Percentiles rank a stretch among this genome's conserved stretches.
Evolutionary conservation across 2,113 vertebrate species (phyloP).

Genomic region (Orientallactaga bullata): DNA sequence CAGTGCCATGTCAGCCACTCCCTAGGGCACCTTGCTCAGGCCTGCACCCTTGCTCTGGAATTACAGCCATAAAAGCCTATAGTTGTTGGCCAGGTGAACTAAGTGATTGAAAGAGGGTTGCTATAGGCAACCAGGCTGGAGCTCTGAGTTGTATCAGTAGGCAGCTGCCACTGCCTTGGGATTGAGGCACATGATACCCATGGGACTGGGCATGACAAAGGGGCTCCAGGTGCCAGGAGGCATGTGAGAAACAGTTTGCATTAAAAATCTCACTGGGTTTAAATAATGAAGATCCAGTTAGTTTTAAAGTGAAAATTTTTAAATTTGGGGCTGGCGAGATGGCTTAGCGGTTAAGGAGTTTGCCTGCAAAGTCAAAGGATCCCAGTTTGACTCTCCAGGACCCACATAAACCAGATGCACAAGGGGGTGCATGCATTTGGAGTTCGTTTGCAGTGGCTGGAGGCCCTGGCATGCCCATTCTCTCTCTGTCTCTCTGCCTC

Average conservation of each 20-base stretch:
- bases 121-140: neutral
- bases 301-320: neutral
- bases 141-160: neutral
- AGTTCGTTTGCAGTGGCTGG: too few species aligned
- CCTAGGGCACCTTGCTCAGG: neutral
- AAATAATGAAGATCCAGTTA: neutral
- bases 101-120: neutral
- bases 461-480: too few species aligned
- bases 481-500: too few species aligned
- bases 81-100: neutral
- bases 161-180: neutral
- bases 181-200: too few species aligned
- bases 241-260: neutral
- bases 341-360: too few species aligned
- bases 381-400: too few species aligned
- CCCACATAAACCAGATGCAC: too few species aligned
- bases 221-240: neutral
- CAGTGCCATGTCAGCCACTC: neutral
- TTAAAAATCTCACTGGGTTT: neutral
- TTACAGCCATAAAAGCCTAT: neutral
- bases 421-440: too few species aligned
- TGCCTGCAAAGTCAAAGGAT: too few species aligned
- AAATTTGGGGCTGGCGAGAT: too few species aligned
- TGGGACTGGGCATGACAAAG: neutral
- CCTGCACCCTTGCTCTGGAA: neutral